Base-by-base conservation (phyloP, 2,113 vertebrate genomes). In the Sterrhoptilus dennistouni region DNA sequence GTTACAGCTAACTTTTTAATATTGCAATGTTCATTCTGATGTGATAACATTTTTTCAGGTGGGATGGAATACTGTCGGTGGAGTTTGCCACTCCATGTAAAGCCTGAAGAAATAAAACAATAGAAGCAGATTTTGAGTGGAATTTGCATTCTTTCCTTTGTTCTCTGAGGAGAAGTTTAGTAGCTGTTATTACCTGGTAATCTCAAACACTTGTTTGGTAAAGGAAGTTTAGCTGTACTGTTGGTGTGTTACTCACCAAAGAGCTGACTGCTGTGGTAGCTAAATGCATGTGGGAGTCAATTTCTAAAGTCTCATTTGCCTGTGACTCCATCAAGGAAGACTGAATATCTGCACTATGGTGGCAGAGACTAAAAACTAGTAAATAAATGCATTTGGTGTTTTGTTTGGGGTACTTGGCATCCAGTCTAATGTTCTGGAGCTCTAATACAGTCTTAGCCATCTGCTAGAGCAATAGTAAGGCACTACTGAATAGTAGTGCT, bases 351-450 rank as follows among this genome's bases (percentile, higher is more conserved):
- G 60, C 86, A 87, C 86, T 85, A 24, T 76, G 87, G 87, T 94
- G 89, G 80, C 86, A 97, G 95, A 93, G 93, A 66, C 71, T 95
- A 61, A 81, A 97, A 94, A 94, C 84, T n/a, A 95, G 74, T 69
- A 96, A 93, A 97, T 93, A 71, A 53, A 85, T 85, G 57, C 84
- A 79, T 76, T 96, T 95, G 87, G 27, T 84, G 25, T 52, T 80
- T 87, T 81, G 33, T 64, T 94, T 92, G 95, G 69, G 87, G 89
- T 91, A 78, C 60, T 57, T 54, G 95, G 90, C 90, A 90, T 93
- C 89, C 47, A 83, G 78, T 42, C 16, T 66, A 13, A 50, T 78
- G 50, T 95, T 94, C 59, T 88, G 86, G 74, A 96, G 57, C 92
- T 97, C 95, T 90, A 40, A 86, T 19, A 22, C 85, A 84, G n/a